A percentile compares a stretch with the other conserved stretches of the same genome.
These are phyloP conservation scores for Drosophila santomea DNA, from an alignment of 1,140 invertebrate genomes.

Conservation along the genomic window DNA sequence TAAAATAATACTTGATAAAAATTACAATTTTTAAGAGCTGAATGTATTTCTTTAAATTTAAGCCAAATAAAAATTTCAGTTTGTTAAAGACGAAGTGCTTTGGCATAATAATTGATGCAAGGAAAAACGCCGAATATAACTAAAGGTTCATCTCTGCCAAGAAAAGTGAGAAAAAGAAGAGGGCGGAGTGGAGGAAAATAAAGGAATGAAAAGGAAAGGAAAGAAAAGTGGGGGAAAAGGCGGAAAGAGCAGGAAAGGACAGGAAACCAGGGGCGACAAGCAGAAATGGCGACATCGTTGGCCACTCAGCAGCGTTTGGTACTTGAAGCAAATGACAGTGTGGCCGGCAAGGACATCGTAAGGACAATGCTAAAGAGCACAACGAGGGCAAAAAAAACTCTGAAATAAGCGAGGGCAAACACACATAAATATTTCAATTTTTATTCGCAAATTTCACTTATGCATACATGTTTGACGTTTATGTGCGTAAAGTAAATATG, in stretches of 20 bases:
- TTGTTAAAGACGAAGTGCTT: too few relatives aligned
- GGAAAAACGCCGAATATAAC: neutral
- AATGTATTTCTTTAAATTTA: too few relatives aligned
- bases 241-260: constrained; percentile 1
- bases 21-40: too few relatives aligned
- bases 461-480: constrained; percentile 46
- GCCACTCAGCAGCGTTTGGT: constrained; percentile 78
- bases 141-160: neutral
- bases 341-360: constrained; percentile 72
- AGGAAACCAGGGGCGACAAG: constrained; percentile 60
- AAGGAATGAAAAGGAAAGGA: neutral
- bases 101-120: neutral
- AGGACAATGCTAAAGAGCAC: constrained; percentile 68
- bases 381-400: constrained; percentile 18
- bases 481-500: constrained; percentile 50
- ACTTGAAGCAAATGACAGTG: constrained; percentile 74
- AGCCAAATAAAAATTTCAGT: too few relatives aligned
- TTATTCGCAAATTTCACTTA: constrained; percentile 60
- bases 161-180: constrained; percentile 1
- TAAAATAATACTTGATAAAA: too few relatives aligned
- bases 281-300: constrained; percentile 62
- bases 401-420: constrained; percentile 8
- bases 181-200: neutral
- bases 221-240: neutral
- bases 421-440: constrained; percentile 80